Conservation (phyloP, 1,140 invertebrate species). For the Procambarus clarkii region DNA sequence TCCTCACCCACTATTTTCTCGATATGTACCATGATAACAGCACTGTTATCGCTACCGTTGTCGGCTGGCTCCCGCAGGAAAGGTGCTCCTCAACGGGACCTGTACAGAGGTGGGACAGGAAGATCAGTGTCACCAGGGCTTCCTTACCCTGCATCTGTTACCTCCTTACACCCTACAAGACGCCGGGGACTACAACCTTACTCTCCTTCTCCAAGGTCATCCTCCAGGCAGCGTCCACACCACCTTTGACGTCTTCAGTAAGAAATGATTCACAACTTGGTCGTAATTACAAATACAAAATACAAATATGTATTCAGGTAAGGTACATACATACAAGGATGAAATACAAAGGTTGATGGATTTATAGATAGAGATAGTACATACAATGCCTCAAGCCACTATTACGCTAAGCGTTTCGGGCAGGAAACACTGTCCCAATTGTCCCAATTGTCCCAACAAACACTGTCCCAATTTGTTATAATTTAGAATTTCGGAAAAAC, state of each 20-base stretch:
- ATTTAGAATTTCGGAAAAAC: no score
- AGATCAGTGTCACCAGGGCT: neutral
- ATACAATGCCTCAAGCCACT: no score
- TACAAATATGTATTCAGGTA: no score
- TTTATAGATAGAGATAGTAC: no score
- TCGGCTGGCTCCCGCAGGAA: neutral
- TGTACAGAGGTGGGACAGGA: neutral
- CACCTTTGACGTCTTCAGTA: neutral
- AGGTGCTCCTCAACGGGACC: neutral
- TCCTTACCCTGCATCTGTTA: neutral
- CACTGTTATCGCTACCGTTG: neutral
- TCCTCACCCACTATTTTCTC: no score
- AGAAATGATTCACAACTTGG: neutral
- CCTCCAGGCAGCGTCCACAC: neutral
- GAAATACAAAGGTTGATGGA: no score
- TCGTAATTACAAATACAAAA: no score
- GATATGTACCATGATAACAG: neutral
- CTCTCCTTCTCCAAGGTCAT: neutral
- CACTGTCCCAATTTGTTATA: no score
- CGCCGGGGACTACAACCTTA: neutral
- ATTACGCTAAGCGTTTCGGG: no score
- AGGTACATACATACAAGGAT: no score
- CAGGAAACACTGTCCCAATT: no score
- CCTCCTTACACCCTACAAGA: neutral
- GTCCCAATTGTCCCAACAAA: no score